These are phyloP conservation scores for Lytechinus variegatus DNA, from an alignment of 35 echinoderm and acorn worm species.

Conservation along the genomic window DNA sequence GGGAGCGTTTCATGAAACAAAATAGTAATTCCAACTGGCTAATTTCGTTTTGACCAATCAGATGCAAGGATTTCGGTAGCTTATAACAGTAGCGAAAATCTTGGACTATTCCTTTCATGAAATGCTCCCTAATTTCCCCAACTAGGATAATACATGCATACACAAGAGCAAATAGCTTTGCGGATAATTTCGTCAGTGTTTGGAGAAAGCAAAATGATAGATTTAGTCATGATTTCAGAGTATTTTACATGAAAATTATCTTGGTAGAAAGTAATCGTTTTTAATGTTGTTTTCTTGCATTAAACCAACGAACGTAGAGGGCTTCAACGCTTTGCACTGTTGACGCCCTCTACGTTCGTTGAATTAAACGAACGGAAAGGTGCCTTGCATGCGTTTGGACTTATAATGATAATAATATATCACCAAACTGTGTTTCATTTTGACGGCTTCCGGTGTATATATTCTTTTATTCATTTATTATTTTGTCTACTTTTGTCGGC, in stretches of 20 bases:
- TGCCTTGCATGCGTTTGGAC: slow-evolving; percentile 48
- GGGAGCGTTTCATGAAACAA: no score
- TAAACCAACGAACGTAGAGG: not conserved
- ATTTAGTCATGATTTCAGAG: not conserved
- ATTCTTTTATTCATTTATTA: slow-evolving; percentile 14
- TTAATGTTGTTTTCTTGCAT: not conserved
- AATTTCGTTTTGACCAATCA: no score
- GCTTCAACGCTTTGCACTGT: no score
- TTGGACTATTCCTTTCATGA: no score
- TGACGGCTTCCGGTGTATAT: slow-evolving; percentile 52
- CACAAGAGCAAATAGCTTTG: not conserved
- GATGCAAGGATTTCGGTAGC: no score
- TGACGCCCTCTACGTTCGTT: no score
- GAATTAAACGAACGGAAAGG: not conserved
- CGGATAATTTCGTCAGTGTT: not conserved
- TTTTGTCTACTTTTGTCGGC: not conserved
- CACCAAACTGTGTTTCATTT: slow-evolving; percentile 34
- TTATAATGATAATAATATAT: slow-evolving; percentile 22
- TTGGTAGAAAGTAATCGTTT: not conserved
- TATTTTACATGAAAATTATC: not conserved
- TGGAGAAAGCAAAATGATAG: not conserved
- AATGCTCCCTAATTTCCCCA: not conserved
- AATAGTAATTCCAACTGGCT: no score
- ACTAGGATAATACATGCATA: not conserved
- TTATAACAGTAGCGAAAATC: no score